Evolutionary conservation across 2,113 vertebrate species (phyloP).

Genomic region (Lepidothrix coronata): DNA sequence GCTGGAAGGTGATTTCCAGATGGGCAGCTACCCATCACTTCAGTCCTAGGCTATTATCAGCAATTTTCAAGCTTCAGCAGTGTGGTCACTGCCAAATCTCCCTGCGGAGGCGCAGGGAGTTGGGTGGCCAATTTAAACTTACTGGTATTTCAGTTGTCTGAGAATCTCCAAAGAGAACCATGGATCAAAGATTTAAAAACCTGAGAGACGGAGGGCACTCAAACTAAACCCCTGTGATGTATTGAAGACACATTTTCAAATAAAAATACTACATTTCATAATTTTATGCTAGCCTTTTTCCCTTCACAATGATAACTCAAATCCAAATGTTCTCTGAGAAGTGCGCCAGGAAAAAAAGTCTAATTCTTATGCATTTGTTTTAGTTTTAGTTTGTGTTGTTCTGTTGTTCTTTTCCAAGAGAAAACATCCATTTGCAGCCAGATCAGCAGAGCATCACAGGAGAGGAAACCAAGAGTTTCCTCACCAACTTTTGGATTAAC

Average conservation of each 20-base stretch:
- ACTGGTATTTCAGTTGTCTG: background rate
- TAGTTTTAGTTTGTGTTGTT: background rate
- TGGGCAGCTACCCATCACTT: background rate
- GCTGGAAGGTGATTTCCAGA: background rate
- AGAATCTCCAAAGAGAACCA: background rate
- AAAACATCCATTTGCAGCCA: background rate
- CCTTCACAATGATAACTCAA: background rate
- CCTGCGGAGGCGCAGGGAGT: background rate
- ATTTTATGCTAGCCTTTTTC: background rate
- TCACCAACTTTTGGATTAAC: background rate
- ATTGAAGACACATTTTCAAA: background rate
- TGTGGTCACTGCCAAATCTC: background rate
- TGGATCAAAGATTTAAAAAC: background rate
- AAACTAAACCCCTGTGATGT: background rate
- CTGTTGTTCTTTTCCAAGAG: background rate
- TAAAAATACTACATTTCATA: background rate
- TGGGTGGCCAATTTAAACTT: background rate
- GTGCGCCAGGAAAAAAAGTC: background rate
- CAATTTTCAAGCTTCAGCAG: background rate
- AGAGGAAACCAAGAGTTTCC: background rate
- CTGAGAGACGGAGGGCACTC: background rate
- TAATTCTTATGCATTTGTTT: background rate
- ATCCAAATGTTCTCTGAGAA: background rate
- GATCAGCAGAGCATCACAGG: background rate
- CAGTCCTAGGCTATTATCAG: background rate